Evolutionary conservation across 2,797 vertebrate genomes (phyloP).

Genomic region (Arnoldichthys spilopterus): DNA sequence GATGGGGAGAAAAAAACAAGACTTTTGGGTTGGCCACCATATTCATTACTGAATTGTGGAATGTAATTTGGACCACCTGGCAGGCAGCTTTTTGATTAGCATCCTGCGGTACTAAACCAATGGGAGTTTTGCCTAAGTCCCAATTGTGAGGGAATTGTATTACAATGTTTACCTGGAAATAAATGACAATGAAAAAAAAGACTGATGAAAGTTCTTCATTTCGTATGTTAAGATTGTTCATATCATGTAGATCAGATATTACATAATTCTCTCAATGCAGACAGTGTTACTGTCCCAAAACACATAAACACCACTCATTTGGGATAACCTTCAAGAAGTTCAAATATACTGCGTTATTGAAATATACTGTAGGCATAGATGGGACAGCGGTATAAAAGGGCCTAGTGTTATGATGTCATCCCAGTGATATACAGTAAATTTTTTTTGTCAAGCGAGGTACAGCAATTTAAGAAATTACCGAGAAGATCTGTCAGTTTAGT

Average conservation of each 20-base stretch:
- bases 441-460: too few species aligned
- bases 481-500: not conserved
- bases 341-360: too few species aligned
- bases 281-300: not conserved
- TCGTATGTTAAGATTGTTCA: not conserved
- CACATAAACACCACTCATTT: not conserved
- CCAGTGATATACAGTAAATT: too few species aligned
- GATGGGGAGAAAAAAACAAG: conserved; percentile 10
- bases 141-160: conserved; percentile 12
- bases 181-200: not conserved
- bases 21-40: conserved; percentile 6
- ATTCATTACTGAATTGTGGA: conserved; percentile 9
- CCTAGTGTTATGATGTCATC: too few species aligned
- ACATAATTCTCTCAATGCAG: conserved; percentile 1
- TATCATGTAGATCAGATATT: not conserved
- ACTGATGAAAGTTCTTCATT: conserved; percentile 1
- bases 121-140: conserved; percentile 14
- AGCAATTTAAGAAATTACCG: too few species aligned
- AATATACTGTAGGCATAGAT: not conserved
- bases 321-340: not conserved
- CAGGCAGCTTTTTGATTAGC: conserved; percentile 31
- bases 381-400: not conserved
- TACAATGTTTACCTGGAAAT: conserved; percentile 23
- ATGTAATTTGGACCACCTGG: conserved; percentile 33
- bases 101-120: conserved; percentile 24